Evolutionary conservation across 2,888 invertebrate species (phyloP), one percentile per base, ranked within the genome.

Genomic region (Aphodius sticticus): DNA sequence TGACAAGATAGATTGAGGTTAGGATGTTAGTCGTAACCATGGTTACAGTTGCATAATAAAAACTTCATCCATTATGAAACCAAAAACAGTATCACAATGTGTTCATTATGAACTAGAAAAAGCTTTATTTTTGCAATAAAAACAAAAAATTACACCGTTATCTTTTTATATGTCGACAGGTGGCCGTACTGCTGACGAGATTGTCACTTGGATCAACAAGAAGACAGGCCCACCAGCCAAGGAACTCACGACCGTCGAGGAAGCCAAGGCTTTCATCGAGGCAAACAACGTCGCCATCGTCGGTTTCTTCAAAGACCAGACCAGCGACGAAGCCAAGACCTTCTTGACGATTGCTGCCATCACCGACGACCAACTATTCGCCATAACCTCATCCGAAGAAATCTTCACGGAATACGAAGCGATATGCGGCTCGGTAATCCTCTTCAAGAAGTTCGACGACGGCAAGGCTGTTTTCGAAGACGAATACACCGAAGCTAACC

Each of bases 201-300:
- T 99, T 87, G 93, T 99, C 81, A 91, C 92, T 84, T 99, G 99
- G 99, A 90, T 99, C 82, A 92, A 93, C 89, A 99, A 99, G 92
- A 99, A 99, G 92, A 97, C 97, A 87, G 99, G 99, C 78, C 98
- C 99, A 77, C 94, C 97, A 81, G 98, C 98, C n/a, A 92, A 93
- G 85, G 93, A 94, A 82, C 90, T 99, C 70, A 89, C 92, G 69
- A 92, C 94, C 6, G 94, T 94, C 2, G 97, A 96, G 79, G 96
- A 95, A 83, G 95, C 95, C 79, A 96, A 97, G 88, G 92, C 94
- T 83, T 94, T 99, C 87, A 93, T 96, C 79, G 96, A 95, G 69
- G 93, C 93, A 37, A 93, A 93, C 85, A 92, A 95, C 84, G 97
- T 99, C 81, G 95, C 93, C 83, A 91, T 98, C 83, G 91, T 99